phyloP scores from a whole-genome alignment of 2,113 vertebrate genomes.

The Cepphus grylle region DNA sequence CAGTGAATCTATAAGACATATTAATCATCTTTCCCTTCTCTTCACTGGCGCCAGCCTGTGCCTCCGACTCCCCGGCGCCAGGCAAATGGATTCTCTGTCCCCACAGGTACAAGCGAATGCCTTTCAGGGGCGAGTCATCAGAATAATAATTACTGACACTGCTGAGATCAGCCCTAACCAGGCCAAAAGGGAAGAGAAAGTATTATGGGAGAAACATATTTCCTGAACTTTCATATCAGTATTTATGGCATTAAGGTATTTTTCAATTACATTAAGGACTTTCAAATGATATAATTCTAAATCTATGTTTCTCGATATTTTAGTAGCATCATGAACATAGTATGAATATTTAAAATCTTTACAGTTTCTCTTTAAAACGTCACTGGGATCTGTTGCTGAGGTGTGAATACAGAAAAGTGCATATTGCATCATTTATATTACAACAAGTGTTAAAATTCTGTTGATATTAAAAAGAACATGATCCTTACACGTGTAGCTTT shows the following conservation, averaged over 20 bases:
- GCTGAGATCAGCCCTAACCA: constrained; percentile 71
- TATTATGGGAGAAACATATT: constrained; percentile 33
- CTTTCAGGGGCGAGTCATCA: constrained; percentile 78
- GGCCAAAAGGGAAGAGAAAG: constrained; percentile 59
- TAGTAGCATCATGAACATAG: not conserved
- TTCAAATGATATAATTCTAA: not conserved
- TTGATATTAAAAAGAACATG: not conserved
- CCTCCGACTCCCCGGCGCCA: constrained; percentile 74
- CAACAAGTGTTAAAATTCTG: not conserved
- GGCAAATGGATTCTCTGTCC: constrained; percentile 79
- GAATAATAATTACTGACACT: constrained; percentile 78
- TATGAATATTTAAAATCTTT: not conserved
- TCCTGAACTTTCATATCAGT: constrained; percentile 27
- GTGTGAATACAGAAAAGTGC: not conserved
- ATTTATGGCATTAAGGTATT: constrained; percentile 4
- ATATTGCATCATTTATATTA: not conserved
- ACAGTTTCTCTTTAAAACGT: not conserved
- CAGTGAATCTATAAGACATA: constrained; percentile 81
- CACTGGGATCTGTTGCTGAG: not conserved
- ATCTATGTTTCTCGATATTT: not conserved
- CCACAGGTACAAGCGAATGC: constrained; percentile 72
- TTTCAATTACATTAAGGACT: constrained; percentile 20
- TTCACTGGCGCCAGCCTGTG: constrained; percentile 81
- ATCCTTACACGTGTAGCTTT: not conserved
- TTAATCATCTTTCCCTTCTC: constrained; percentile 80